Evolutionary conservation across 2,113 vertebrate species (phyloP).

Genomic region (Corvus moneduloides): DNA sequence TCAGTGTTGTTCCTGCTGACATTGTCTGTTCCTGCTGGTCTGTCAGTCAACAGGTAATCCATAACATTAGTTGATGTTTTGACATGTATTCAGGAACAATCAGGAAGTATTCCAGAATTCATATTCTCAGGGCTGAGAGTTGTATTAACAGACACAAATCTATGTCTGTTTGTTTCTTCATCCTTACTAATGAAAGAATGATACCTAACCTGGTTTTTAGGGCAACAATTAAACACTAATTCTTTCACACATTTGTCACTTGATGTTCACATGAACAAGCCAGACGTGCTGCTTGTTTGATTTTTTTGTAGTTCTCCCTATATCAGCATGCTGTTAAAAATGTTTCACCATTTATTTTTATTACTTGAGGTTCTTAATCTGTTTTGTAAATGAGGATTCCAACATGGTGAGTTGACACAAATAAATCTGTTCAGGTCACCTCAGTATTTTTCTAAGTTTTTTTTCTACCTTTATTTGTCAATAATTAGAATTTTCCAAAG

Average conservation of each 20-base stretch:
- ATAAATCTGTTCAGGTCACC: background rate
- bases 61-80: background rate
- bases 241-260: background rate
- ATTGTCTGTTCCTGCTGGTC: background rate
- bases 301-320: background rate
- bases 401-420: background rate
- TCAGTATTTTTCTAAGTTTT: background rate
- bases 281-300: background rate
- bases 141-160: background rate
- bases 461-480: background rate
- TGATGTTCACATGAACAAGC: background rate
- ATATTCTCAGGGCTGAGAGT: background rate
- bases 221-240: background rate
- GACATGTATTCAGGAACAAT: background rate
- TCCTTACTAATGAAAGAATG: background rate
- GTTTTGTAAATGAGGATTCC: background rate
- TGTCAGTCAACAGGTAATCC: background rate
- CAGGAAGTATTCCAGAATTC: background rate
- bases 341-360: background rate
- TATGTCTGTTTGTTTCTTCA: background rate
- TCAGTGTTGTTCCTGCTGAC: background rate
- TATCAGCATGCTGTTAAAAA: background rate
- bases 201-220: background rate
- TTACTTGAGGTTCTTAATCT: background rate
- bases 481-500: background rate